Conservation (phyloP, 2,797 vertebrate genomes). For the Simalia tracyae region DNA sequence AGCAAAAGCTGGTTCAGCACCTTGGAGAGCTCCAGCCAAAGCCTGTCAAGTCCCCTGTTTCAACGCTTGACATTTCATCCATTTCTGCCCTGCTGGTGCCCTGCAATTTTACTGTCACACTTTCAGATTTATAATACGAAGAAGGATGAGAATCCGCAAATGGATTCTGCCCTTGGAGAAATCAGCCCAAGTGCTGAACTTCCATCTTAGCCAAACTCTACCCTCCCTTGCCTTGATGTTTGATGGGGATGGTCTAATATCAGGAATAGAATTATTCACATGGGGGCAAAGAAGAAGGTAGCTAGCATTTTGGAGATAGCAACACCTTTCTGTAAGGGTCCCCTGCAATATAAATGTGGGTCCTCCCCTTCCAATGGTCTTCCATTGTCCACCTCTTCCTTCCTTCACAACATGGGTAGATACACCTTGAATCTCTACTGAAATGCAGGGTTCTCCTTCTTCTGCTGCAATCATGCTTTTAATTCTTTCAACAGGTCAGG, state of each 20-base stretch:
- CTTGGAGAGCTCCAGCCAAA: not conserved
- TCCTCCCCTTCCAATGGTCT: not conserved
- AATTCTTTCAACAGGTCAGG: not conserved
- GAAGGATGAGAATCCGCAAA: not conserved
- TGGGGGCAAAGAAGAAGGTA: not conserved
- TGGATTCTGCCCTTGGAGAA: constrained; percentile 55
- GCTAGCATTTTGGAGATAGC: constrained; percentile 18
- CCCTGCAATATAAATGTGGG: no score
- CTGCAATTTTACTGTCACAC: not conserved
- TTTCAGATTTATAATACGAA: not conserved
- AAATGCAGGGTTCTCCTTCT: not conserved
- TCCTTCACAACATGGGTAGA: not conserved
- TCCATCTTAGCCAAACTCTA: constrained; percentile 42
- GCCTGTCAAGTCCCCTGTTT: not conserved
- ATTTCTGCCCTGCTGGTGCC: not conserved
- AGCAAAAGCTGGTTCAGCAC: not conserved
- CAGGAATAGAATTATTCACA: constrained; percentile 5
- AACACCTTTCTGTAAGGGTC: not conserved
- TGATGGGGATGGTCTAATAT: constrained; percentile 28
- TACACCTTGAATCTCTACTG: not conserved
- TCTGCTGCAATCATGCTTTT: no score
- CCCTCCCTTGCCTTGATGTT: not conserved
- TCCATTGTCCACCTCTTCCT: not conserved
- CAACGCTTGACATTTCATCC: constrained; percentile 15
- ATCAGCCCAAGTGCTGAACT: constrained; percentile 51